These are phyloP conservation scores for Pampusana beccarii DNA, from an alignment of 2,113 vertebrate species.

Conservation along the genomic window DNA sequence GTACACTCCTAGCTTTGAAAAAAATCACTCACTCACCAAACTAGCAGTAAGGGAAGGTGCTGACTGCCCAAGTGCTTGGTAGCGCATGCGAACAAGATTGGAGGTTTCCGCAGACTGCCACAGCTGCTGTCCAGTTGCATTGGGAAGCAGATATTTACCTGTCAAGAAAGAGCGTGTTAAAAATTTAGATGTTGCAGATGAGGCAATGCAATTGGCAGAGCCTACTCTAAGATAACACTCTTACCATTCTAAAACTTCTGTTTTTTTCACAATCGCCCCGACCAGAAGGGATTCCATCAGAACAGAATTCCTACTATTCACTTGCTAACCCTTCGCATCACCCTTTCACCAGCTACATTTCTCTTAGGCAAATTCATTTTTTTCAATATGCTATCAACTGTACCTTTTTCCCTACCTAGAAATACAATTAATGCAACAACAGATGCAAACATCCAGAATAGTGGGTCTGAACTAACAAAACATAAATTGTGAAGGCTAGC, in stretches of 20 bases:
- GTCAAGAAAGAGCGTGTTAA: conserved; percentile 24
- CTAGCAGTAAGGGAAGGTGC: conserved; percentile 90
- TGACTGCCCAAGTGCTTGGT: conserved; percentile 89
- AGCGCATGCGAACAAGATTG: conserved; percentile 91
- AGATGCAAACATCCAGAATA: background rate
- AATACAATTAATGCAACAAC: background rate
- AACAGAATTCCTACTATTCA: background rate
- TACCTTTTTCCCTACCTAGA: background rate
- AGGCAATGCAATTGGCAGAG: background rate
- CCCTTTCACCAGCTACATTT: background rate
- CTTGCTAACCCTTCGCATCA: background rate
- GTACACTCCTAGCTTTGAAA: background rate
- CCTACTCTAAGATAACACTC: background rate
- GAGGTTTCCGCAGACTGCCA: conserved; percentile 82
- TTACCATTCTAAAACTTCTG: background rate
- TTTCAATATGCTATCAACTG: background rate
- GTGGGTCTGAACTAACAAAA: background rate
- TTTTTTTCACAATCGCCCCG: background rate
- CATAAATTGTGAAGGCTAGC: background rate
- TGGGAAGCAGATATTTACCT: conserved; percentile 92
- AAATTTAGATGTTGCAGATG: background rate
- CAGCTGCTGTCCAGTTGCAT: conserved; percentile 70
- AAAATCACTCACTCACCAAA: conserved; percentile 81
- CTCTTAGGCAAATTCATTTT: background rate
- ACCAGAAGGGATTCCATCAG: background rate